Conservation (phyloP, 23 tunicate genomes). For the Styela clava region DNA sequence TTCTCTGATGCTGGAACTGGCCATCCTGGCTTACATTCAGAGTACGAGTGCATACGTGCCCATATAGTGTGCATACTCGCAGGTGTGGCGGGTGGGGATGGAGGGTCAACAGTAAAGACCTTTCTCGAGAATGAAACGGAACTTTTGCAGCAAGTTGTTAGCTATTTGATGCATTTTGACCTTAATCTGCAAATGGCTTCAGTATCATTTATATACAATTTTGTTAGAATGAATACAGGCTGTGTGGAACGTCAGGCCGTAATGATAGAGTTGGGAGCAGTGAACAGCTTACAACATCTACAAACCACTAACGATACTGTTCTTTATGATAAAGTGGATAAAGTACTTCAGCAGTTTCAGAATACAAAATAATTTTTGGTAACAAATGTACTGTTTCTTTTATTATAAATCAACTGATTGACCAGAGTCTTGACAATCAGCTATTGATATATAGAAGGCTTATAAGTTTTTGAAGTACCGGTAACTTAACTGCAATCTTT, state of each 20-base stretch:
- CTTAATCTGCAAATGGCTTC: constrained; percentile 12
- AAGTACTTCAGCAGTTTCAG: constrained; percentile 4
- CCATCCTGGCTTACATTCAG: neutral
- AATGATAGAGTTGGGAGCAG: constrained; percentile 14
- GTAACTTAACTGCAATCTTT: too few species aligned
- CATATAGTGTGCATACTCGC: constrained; percentile 55
- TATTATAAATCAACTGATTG: too few species aligned
- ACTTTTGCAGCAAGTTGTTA: constrained; percentile 39
- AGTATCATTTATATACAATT: constrained; percentile 12
- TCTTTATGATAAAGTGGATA: constrained; percentile 10
- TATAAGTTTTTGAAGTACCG: too few species aligned
- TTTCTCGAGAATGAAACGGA: constrained; percentile 43
- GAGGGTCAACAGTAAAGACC: constrained; percentile 28
- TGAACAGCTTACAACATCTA: constrained; percentile 18
- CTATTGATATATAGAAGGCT: too few species aligned
- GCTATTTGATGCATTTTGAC: constrained; percentile 31
- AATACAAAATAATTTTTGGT: neutral
- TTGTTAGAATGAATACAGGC: neutral
- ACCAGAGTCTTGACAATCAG: too few species aligned
- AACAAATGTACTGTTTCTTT: neutral
- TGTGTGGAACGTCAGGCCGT: neutral
- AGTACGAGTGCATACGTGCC: constrained; percentile 18
- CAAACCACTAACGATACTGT: constrained; percentile 21
- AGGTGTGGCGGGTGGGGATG: constrained; percentile 63
- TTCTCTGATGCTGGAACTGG: constrained; percentile 22